These are phyloP conservation scores for Brotogeris chrysoptera DNA, from an alignment of 2,797 vertebrate genomes.

Conservation along the genomic window DNA sequence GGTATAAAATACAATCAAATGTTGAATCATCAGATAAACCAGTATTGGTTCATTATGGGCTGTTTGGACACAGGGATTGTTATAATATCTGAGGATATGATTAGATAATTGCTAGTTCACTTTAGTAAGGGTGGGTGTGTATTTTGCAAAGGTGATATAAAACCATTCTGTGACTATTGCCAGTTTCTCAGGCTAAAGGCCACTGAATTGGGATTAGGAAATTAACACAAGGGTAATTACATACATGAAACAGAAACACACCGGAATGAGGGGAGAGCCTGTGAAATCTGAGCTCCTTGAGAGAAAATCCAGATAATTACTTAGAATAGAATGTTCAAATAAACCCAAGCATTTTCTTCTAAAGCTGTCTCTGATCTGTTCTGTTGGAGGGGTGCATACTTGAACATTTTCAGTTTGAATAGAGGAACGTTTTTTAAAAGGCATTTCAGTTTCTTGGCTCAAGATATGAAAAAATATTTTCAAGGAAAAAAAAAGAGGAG, in stretches of 20 bases:
- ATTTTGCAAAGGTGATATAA: not conserved
- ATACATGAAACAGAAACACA: not conserved
- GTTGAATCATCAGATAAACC: not conserved
- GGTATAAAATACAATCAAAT: not conserved
- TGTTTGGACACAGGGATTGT: not conserved
- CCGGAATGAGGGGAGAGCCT: not conserved
- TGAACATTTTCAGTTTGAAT: not conserved
- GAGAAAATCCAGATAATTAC: not conserved
- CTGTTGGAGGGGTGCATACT: not conserved
- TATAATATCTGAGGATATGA: not conserved
- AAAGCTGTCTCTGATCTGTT: not conserved
- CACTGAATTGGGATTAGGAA: not conserved
- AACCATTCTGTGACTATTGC: not conserved
- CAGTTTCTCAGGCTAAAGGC: not conserved
- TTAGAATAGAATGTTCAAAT: not conserved
- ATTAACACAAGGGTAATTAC: not conserved
- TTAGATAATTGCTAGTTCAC: not conserved
- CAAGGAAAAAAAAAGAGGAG: not conserved
- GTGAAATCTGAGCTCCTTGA: not conserved
- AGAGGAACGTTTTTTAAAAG: not conserved
- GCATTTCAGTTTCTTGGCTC: not conserved
- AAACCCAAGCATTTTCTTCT: not conserved
- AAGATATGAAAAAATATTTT: not conserved
- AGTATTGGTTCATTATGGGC: not conserved
- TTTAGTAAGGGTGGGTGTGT: not conserved